Conservation (phyloP, 53 echinoderm and acorn worm species). For the Hippasteria phrygiana region DNA sequence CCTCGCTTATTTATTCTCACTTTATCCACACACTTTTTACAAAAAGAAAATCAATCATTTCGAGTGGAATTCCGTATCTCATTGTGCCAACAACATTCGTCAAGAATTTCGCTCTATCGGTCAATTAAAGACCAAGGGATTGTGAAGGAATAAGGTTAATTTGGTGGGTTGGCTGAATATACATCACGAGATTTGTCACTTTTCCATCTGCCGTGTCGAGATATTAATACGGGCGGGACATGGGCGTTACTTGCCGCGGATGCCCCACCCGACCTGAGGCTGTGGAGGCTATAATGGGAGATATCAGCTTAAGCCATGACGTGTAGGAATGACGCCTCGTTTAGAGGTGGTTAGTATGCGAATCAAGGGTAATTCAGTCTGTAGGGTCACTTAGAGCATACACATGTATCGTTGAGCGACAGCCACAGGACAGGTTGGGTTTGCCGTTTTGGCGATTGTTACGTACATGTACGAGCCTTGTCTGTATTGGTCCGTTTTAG, state of each 20-base stretch:
- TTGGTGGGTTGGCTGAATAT: neutral
- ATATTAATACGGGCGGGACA: neutral
- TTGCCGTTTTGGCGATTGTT: no score
- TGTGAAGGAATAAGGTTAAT: no score
- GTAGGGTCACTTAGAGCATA: constrained; percentile 11
- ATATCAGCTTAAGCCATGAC: constrained; percentile 6
- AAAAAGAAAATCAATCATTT: no score
- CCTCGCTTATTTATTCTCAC: no score
- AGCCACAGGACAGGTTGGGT: no score
- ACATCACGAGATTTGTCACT: constrained; percentile 4
- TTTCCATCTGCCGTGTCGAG: constrained; percentile 43
- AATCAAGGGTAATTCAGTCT: neutral
- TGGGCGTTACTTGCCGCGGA: constrained; percentile 23
- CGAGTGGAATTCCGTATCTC: no score
- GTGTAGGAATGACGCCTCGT: neutral
- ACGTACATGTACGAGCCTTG: no score
- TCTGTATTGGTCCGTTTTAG: no score
- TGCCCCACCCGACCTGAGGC: constrained; percentile 27
- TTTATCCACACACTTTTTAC: no score
- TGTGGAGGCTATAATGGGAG: constrained; percentile 30
- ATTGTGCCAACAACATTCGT: no score
- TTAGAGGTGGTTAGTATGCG: neutral
- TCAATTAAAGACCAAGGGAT: neutral
- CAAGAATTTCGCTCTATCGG: no score
- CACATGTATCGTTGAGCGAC: constrained; percentile 22